Evolutionary conservation across 2,797 vertebrate species (phyloP), one percentile per base, ranked within the genome.

Genomic region (Pelobates cultripes): DNA sequence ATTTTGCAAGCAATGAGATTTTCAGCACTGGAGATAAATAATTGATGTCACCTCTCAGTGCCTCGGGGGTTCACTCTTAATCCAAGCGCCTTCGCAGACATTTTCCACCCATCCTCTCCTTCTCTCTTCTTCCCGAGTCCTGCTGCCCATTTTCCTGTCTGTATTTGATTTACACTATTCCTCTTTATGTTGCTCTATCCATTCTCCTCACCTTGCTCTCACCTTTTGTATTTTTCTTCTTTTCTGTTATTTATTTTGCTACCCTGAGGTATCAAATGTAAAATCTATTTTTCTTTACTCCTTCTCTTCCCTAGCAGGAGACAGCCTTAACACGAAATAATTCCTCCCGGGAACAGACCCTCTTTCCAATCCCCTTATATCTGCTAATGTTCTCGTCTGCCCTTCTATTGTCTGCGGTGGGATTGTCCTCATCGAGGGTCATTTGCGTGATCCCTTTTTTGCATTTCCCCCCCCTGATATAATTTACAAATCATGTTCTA

Each of bases 41-140:
- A 0, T 12, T 86, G 42, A 78, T 68, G 43, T 55, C 14, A n/a
- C 10, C 43, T 15, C 40, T 57, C 66, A 40, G 28, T 63, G 55
- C 81, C 79, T 51, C 57, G 10, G 44, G 68, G n/a, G 68, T 14
- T 13, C 63, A 8, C 5, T 12, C 43, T 5, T 61, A 43, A 7
- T 47, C 63, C 53, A 3, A 12, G 73, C 14, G 41, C 67, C 68
- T 61, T 66, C 17, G 15, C 66, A 40, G 42, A 5, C 45, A 47
- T 47, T 47, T 2, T 47, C 45, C 9, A 47, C 41, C 12, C 12
- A 14, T 45, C n/a, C 1, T 4, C 40, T 60, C 66, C 43, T 45
- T 69, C 73, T 51, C 55, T 71, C 73, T 8, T 13, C 41, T 53
- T 42, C 47, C 9, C 7, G 61, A 2, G 43, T 76, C 55, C 12